Percentiles rank a stretch among this genome's conserved stretches.
Conservation (phyloP, 2,113 vertebrate genomes). For the Paedocypris sp. region DNA sequence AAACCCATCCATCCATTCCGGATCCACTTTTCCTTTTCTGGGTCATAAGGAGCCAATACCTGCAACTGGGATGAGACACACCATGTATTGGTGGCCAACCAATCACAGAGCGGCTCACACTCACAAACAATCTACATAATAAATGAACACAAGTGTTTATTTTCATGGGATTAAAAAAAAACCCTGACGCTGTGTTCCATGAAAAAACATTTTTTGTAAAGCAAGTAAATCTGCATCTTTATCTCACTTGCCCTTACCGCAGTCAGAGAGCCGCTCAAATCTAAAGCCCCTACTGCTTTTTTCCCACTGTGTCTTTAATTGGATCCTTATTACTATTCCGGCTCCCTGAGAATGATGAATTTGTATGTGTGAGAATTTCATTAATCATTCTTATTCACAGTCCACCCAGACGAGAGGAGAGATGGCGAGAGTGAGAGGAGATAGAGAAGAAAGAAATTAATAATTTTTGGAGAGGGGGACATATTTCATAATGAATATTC, state of each 20-base stretch:
- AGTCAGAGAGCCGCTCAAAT: slow-evolving; percentile 9
- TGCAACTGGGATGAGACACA: too few species aligned
- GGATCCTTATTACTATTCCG: slow-evolving; percentile 69
- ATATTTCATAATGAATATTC: slow-evolving; percentile 67
- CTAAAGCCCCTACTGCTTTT: slow-evolving; percentile 22
- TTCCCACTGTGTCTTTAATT: slow-evolving; percentile 68
- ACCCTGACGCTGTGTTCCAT: not conserved
- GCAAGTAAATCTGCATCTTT: slow-evolving; percentile 22
- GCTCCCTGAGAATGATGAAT: slow-evolving; percentile 65
- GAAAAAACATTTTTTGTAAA: slow-evolving; percentile 12
- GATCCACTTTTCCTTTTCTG: too few species aligned
- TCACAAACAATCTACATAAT: too few species aligned
- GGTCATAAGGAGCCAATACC: too few species aligned
- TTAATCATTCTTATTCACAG: slow-evolving; percentile 75
- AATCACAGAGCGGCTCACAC: too few species aligned
- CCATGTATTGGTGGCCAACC: too few species aligned
- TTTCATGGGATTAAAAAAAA: too few species aligned
- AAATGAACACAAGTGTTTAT: too few species aligned
- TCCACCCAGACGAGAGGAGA: slow-evolving; percentile 58
- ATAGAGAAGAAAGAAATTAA: slow-evolving; percentile 22
- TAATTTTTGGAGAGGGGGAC: slow-evolving; percentile 36
- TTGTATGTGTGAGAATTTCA: slow-evolving; percentile 66
- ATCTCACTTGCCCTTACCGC: slow-evolving; percentile 35
- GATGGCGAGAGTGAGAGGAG: slow-evolving; percentile 4
- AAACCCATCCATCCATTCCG: too few species aligned